These are phyloP conservation scores for Corythornis madagascariensis DNA, from an alignment of 2,113 vertebrate species.

Conservation along the genomic window DNA sequence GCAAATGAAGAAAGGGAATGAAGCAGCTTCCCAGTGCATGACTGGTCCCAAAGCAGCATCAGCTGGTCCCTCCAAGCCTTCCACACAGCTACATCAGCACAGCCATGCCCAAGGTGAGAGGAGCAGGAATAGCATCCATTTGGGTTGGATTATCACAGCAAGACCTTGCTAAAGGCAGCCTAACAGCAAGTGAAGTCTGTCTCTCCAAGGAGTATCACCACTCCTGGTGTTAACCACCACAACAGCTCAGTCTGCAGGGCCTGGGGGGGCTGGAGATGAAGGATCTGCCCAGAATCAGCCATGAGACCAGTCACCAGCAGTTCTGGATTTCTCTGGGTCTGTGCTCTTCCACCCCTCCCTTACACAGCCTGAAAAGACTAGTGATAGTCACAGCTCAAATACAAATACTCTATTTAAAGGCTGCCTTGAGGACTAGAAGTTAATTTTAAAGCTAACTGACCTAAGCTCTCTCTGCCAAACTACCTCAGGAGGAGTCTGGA, in stretches of 20 bases:
- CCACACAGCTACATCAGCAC: not conserved
- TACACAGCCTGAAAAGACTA: not conserved
- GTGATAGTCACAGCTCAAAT: conserved; percentile 22
- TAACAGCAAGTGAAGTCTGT: not conserved
- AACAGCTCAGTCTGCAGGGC: not conserved
- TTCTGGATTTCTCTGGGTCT: not conserved
- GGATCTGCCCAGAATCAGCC: not conserved
- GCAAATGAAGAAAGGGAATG: not conserved
- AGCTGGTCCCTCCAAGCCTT: not conserved
- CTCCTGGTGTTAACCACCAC: not conserved
- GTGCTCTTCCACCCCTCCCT: not conserved
- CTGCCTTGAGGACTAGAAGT: conserved; percentile 61
- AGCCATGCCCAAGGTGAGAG: not conserved
- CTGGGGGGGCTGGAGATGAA: not conserved
- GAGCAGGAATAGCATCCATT: not conserved
- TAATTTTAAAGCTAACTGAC: conserved; percentile 71
- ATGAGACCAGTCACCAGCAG: not conserved
- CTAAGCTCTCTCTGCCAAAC: conserved; percentile 50
- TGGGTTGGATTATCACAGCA: not conserved
- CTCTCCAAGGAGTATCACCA: not conserved
- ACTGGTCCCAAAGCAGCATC: not conserved
- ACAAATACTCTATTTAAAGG: conserved; percentile 28
- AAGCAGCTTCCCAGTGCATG: not conserved
- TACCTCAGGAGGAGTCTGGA: conserved; percentile 43
- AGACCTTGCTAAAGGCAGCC: not conserved